Conservation (phyloP, 1,140 invertebrate species). For the Camponotus pennsylvanicus region DNA sequence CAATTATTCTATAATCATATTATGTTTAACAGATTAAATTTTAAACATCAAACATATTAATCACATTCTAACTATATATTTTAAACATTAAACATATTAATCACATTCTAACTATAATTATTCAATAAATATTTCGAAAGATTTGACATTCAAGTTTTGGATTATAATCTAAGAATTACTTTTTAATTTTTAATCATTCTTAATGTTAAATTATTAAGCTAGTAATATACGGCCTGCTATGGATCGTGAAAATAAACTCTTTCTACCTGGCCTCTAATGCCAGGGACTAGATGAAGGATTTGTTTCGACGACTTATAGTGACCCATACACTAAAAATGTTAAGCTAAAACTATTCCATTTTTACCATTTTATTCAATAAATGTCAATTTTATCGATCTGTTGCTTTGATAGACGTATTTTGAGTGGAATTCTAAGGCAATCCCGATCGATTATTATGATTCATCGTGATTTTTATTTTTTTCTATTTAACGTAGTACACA, state of each 20-base stretch:
- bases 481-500: neutral
- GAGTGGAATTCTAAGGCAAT: neutral
- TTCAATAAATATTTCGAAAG: neutral
- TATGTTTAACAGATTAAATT: neutral
- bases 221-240: neutral
- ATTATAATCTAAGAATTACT: neutral
- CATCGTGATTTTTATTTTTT: slow-evolving; percentile 29
- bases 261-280: no score
- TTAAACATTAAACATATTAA: slow-evolving; percentile 20
- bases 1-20: neutral
- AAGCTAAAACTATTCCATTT: neutral
- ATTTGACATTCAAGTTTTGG: neutral
- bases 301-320: no score
- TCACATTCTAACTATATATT: slow-evolving; percentile 1
- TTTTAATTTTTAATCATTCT: neutral
- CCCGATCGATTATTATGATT: slow-evolving; percentile 5
- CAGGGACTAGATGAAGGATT: no score
- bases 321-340: no score
- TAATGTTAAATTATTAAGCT: slow-evolving; percentile 11
- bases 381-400: neutral
- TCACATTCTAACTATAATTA: slow-evolving; percentile 11
- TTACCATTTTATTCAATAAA: neutral
- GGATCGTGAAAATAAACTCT: no score
- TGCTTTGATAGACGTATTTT: neutral
- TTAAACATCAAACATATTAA: slow-evolving; percentile 16